These are phyloP conservation scores for Gadopsis bispinosus DNA, from an alignment of 2,797 vertebrate species.

Conservation along the genomic window DNA sequence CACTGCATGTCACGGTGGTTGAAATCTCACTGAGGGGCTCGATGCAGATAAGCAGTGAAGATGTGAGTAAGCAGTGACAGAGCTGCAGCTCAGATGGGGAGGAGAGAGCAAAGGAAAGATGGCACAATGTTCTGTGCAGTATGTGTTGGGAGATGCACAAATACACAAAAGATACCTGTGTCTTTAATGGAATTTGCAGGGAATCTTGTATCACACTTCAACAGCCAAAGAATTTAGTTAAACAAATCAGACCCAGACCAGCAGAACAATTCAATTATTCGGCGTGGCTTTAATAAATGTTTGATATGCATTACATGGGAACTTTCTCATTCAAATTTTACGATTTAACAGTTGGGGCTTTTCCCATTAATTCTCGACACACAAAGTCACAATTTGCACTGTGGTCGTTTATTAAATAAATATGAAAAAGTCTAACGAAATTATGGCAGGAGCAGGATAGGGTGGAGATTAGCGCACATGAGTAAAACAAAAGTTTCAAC, in stretches of 20 bases:
- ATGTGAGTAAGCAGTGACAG: conserved; percentile 90
- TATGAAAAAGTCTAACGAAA: conserved; percentile 72
- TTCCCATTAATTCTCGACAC: conserved; percentile 93
- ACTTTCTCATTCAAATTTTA: conserved; percentile 93
- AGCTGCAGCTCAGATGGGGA: conserved; percentile 77
- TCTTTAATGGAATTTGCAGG: conserved; percentile 94
- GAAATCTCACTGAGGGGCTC: conserved; percentile 83
- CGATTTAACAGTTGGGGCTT: conserved; percentile 93
- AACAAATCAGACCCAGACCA: conserved; percentile 91
- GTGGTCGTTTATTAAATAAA: conserved; percentile 81
- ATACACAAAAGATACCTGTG: conserved; percentile 90
- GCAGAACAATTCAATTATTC: conserved; percentile 99
- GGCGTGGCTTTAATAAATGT: conserved; percentile 93
- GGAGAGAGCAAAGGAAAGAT: conserved; percentile 81
- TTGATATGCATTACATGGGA: conserved; percentile 92
- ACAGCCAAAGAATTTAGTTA: conserved; percentile 94
- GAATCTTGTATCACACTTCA: conserved; percentile 94
- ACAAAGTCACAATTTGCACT: conserved; percentile 85
- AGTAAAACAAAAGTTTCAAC: conserved; percentile 77
- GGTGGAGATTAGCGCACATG: conserved; percentile 72
- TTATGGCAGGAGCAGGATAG: conserved; percentile 57
- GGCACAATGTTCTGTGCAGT: conserved; percentile 81
- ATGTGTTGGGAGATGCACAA: conserved; percentile 89
- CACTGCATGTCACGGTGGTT: conserved; percentile 80
- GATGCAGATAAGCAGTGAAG: conserved; percentile 85